Evolutionary conservation across 2,797 vertebrate species (phyloP).

Genomic region (Semotilus atromaculatus): DNA sequence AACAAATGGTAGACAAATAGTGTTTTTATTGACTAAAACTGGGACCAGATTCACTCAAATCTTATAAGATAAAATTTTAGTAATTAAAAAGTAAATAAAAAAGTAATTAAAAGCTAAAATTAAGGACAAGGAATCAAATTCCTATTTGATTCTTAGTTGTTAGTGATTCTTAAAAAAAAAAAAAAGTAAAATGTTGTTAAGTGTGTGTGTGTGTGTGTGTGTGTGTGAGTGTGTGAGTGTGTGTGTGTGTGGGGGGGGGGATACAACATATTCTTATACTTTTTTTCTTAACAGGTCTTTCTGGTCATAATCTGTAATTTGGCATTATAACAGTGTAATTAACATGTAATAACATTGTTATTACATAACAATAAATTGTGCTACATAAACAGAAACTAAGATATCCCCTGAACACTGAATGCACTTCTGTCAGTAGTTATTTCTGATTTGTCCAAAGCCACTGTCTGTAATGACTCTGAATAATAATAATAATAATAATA

Average conservation of each 20-base stretch:
- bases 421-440: constrained; percentile 3
- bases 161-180: too few relatives aligned
- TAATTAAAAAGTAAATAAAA: too few relatives aligned
- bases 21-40: background rate
- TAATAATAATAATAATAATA: too few relatives aligned
- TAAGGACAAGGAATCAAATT: too few relatives aligned
- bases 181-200: too few relatives aligned
- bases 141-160: background rate
- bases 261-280: too few relatives aligned
- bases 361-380: background rate
- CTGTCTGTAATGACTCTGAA: constrained; percentile 17
- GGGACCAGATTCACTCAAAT: background rate
- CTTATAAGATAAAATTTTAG: background rate
- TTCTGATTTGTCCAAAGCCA: background rate
- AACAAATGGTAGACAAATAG: background rate
- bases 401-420: background rate
- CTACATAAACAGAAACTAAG: background rate
- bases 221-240: too few relatives aligned
- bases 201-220: too few relatives aligned
- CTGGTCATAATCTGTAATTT: background rate
- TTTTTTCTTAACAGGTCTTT: background rate
- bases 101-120: background rate
- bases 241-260: too few relatives aligned
- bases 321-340: background rate
- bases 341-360: background rate